Conservation (phyloP, 2,888 invertebrate genomes). For the Eueremaeus valkanovi region DNA sequence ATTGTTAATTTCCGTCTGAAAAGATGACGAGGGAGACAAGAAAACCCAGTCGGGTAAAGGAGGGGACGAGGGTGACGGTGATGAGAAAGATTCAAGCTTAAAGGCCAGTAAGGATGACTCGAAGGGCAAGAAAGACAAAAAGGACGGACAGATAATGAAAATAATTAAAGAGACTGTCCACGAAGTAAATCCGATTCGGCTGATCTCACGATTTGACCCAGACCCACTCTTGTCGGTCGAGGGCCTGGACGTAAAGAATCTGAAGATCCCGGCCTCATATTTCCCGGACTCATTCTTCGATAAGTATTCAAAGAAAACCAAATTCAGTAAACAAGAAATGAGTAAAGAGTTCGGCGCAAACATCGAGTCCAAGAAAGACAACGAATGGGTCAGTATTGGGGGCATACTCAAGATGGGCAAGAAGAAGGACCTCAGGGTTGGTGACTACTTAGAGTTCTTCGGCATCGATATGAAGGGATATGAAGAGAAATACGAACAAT, state of each 20-base stretch:
- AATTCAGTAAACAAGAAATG: neutral
- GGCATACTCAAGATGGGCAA: neutral
- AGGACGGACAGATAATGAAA: neutral
- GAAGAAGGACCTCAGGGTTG: neutral
- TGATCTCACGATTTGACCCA: neutral
- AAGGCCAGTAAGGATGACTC: neutral
- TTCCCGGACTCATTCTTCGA: neutral
- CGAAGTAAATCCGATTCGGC: neutral
- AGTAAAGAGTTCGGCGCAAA: neutral
- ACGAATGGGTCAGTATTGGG: neutral
- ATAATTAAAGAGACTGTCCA: neutral
- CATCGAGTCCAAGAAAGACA: neutral
- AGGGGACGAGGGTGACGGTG: neutral
- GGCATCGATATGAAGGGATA: neutral
- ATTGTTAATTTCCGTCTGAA: no score
- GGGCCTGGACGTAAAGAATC: neutral
- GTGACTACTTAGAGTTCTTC: neutral
- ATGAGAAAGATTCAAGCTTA: neutral
- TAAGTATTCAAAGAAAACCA: neutral
- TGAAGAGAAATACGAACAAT: neutral
- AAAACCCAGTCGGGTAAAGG: no score
- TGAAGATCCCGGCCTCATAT: neutral
- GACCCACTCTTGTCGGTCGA: neutral
- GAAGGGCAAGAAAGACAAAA: neutral
- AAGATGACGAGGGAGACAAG: no score